A percentile compares a stretch with the other conserved stretches of the same genome.
Evolutionary conservation across 30 jellyfish, hydroid and myxozoan genomes (phyloP).

Genomic region (Aurelia aurita): DNA sequence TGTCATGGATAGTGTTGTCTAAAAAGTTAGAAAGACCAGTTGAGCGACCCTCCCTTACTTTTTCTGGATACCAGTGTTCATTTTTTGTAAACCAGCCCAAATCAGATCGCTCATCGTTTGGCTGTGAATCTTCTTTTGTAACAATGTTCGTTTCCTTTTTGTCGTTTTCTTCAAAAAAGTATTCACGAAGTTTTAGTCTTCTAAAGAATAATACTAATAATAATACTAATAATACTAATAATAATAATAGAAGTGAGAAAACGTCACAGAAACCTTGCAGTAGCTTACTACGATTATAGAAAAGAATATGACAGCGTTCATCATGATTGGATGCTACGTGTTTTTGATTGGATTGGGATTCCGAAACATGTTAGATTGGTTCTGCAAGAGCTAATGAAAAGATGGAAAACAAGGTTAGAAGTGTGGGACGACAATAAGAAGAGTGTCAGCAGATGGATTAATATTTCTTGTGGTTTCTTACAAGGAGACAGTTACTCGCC

Average conservation of each 20-base stretch:
- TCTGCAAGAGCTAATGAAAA: neutral
- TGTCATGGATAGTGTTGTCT: no score
- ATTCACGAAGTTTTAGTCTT: no score
- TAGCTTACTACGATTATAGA: neutral
- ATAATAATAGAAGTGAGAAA: slow-evolving; percentile 11
- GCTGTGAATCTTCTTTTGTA: no score
- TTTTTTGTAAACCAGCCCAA: no score
- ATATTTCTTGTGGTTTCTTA: slow-evolving; percentile 29
- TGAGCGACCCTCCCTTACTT: no score
- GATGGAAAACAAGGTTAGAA: slow-evolving; percentile 20
- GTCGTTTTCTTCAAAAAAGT: no score
- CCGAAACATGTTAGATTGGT: slow-evolving; percentile 5
- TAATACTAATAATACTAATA: no score
- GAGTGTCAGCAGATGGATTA: slow-evolving; percentile 41
- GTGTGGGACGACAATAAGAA: slow-evolving; percentile 11
- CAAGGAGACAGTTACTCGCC: slow-evolving; percentile 56
- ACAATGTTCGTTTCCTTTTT: no score
- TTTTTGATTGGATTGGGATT: slow-evolving; percentile 4
- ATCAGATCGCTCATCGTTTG: no score
- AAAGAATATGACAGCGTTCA: slow-evolving; percentile 3
- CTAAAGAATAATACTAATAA: no score
- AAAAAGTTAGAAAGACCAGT: no score
- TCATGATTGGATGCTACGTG: slow-evolving; percentile 5
- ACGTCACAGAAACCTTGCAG: neutral
- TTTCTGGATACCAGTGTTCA: no score